Evolutionary conservation across 2,113 vertebrate genomes (phyloP).

Genomic region (Phycodurus eques): DNA sequence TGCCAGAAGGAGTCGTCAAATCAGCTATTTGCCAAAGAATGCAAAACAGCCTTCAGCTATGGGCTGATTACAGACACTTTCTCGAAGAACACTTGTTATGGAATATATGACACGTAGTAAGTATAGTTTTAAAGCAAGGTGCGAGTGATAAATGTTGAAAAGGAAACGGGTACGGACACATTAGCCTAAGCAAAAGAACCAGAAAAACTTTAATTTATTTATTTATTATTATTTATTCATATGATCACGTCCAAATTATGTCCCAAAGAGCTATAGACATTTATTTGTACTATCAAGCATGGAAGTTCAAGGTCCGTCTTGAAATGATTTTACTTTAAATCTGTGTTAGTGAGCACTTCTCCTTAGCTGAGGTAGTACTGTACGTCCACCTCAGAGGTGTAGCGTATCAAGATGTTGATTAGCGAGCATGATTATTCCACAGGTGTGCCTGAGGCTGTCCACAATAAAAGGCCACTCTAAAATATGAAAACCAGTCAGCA

Average conservation of each 20-base stretch:
- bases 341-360: neutral
- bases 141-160: constrained; percentile 11
- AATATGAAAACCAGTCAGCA: too few species aligned
- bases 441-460: too few species aligned
- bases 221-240: neutral
- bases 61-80: constrained; percentile 27
- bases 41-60: constrained; percentile 18
- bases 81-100: constrained; percentile 2
- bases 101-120: constrained; percentile 18
- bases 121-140: constrained; percentile 13
- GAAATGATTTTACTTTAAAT: neutral
- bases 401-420: too few species aligned
- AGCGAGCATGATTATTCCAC: too few species aligned
- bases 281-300: too few species aligned
- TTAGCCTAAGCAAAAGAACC: too few species aligned
- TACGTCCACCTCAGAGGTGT: too few species aligned
- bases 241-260: neutral
- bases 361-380: neutral
- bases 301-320: neutral
- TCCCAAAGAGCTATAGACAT: neutral
- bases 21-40: constrained; percentile 29
- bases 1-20: constrained; percentile 40
- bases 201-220: neutral
- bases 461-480: too few species aligned
- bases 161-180: neutral